phyloP scores from a whole-genome alignment of 2,888 invertebrate genomes.

The Leptopilina syphax region DNA sequence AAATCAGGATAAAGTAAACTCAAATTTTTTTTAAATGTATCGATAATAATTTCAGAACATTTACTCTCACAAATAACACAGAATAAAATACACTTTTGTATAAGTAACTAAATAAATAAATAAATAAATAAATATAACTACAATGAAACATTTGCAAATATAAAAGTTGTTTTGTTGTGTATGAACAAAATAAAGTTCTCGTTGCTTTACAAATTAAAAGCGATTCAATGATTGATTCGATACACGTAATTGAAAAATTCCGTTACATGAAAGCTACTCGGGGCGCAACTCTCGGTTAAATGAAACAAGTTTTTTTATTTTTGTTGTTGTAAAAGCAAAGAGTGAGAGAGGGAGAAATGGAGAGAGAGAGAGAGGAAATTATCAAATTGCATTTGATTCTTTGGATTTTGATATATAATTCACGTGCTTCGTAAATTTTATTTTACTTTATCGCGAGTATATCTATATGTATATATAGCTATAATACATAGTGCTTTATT shows the following conservation, averaged over 20 bases:
- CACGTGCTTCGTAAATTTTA: slow-evolving; percentile 24
- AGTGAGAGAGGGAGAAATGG: not conserved
- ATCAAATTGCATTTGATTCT: slow-evolving; percentile 5
- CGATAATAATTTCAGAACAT: too few relatives aligned
- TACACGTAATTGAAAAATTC: not conserved
- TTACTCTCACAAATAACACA: too few relatives aligned
- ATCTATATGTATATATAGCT: not conserved
- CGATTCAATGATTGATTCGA: not conserved
- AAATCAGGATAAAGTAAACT: too few relatives aligned
- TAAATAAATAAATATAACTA: too few relatives aligned
- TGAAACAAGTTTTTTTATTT: not conserved
- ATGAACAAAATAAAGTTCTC: not conserved
- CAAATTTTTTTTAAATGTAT: too few relatives aligned
- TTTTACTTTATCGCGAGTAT: slow-evolving; percentile 5
- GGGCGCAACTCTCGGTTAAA: not conserved
- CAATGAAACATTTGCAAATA: too few relatives aligned
- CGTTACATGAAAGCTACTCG: not conserved
- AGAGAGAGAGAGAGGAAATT: not conserved
- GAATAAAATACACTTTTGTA: too few relatives aligned
- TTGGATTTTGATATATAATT: not conserved
- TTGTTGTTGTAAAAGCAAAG: not conserved
- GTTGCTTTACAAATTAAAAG: not conserved
- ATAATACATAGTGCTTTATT: slow-evolving; percentile 13
- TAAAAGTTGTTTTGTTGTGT: not conserved
- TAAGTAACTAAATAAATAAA: too few relatives aligned